A percentile compares a stretch with the other conserved stretches of the same genome.
Conservation (phyloP, 2,888 invertebrate species). For the Acrobasis suavella region DNA sequence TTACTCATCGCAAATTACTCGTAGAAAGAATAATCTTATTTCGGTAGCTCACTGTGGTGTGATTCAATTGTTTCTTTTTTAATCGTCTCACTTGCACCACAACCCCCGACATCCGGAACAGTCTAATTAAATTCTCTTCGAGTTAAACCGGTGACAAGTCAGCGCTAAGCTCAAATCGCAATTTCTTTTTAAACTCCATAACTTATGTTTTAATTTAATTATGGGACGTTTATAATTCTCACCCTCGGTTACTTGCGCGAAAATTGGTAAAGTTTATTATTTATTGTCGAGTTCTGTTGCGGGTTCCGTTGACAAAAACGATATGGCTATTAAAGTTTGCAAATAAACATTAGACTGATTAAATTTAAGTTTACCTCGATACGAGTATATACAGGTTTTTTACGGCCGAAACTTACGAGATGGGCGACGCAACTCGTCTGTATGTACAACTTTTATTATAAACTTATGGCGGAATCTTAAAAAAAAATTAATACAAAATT, state of each 20-base stretch:
- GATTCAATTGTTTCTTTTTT: not conserved
- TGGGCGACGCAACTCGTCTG: too few species aligned
- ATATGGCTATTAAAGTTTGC: conserved; percentile 25
- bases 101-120: conserved; percentile 36
- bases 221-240: conserved; percentile 68
- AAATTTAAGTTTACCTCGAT: not conserved
- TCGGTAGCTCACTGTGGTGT: too few species aligned
- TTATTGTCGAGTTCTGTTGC: conserved; percentile 64
- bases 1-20: too few species aligned
- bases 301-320: conserved; percentile 52
- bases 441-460: too few species aligned
- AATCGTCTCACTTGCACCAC: not conserved
- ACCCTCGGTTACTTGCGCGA: conserved; percentile 51
- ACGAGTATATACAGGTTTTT: not conserved
- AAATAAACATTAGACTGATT: conserved; percentile 18
- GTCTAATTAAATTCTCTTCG: conserved; percentile 66
- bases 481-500: too few species aligned
- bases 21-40: too few species aligned
- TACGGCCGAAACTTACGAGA: too few species aligned
- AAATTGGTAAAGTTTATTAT: conserved; percentile 75
- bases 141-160: conserved; percentile 53
- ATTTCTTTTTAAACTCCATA: conserved; percentile 72
- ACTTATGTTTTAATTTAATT: conserved; percentile 77
- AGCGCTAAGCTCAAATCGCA: conserved; percentile 56
- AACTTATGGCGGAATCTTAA: too few species aligned